Conservation (phyloP, 2,888 invertebrate species). For the Vandiemenella viatica region DNA sequence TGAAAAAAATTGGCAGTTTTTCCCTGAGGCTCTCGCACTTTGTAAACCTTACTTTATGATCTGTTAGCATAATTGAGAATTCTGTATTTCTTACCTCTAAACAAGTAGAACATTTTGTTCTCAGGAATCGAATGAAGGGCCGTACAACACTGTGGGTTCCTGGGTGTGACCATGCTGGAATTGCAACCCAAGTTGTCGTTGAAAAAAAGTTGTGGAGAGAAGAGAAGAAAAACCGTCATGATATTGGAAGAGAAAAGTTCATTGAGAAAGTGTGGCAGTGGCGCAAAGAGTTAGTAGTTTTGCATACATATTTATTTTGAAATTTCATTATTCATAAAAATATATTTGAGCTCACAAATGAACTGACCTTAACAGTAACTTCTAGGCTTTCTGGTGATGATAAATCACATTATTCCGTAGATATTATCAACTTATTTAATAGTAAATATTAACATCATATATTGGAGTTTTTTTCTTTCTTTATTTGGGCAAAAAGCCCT, state of each 20-base stretch:
- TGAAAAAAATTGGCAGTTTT: too few relatives aligned
- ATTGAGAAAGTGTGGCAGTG: constrained; percentile 89
- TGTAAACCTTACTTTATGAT: too few relatives aligned
- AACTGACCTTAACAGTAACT: too few relatives aligned
- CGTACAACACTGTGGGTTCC: constrained; percentile 88
- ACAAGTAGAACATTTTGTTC: constrained; percentile 6
- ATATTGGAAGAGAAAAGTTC: constrained; percentile 88
- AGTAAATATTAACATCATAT: not conserved
- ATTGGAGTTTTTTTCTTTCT: too few relatives aligned
- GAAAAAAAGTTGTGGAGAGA: constrained; percentile 91
- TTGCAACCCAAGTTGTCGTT: constrained; percentile 97
- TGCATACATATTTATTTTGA: not conserved
- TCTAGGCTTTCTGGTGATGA: too few relatives aligned
- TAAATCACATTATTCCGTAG: not conserved
- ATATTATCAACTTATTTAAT: not conserved
- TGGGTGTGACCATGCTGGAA: constrained; percentile 98
- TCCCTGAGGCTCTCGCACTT: too few relatives aligned
- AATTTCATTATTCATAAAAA: too few relatives aligned
- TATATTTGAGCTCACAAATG: not conserved
- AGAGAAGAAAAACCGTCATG: constrained; percentile 70
- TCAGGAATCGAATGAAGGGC: constrained; percentile 85
- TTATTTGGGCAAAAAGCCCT: too few relatives aligned
- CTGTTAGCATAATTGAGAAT: too few relatives aligned
- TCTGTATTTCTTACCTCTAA: not conserved
- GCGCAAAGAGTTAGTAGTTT: constrained; percentile 59